A percentile compares a stretch with the other conserved stretches of the same genome.
These are phyloP conservation scores for Lamellibrachia luymesi DNA, from an alignment of 1,140 invertebrate genomes.

Conservation along the genomic window DNA sequence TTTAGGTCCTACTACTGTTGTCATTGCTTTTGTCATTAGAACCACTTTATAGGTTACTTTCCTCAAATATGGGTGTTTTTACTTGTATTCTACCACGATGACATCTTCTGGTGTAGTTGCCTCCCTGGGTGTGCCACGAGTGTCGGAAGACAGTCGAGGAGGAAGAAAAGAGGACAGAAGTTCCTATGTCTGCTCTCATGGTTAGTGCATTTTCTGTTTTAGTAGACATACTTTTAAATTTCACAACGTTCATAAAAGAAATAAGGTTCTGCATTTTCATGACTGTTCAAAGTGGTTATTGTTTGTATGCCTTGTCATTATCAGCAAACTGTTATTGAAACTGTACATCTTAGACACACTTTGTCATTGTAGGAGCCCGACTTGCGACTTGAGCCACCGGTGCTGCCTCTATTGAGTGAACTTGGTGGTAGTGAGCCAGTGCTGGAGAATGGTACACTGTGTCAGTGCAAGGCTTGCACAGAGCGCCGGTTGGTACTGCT, in stretches of 20 bases:
- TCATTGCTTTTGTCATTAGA: too few species aligned
- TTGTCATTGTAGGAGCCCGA: conserved; percentile 35
- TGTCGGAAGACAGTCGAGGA: conserved; percentile 47
- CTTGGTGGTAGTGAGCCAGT: conserved; percentile 36
- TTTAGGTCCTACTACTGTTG: too few species aligned
- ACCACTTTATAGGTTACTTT: too few species aligned
- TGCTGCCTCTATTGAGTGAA: conserved; percentile 37
- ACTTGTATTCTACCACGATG: neutral
- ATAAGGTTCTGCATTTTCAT: neutral
- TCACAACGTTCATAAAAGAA: neutral
- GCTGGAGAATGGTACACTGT: conserved; percentile 41
- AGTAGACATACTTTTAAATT: neutral
- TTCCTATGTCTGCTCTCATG: conserved; percentile 10
- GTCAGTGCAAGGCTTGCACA: conserved; percentile 48
- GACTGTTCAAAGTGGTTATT: neutral
- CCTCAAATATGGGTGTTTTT: too few species aligned
- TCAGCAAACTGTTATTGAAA: neutral
- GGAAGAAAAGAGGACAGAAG: conserved; percentile 38
- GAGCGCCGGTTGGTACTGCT: conserved; percentile 28
- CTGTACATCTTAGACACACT: neutral
- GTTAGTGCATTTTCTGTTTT: neutral
- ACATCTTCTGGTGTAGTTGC: conserved; percentile 19
- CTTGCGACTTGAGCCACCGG: conserved; percentile 32
- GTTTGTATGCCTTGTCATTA: neutral
- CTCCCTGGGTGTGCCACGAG: conserved; percentile 48